These are phyloP conservation scores for Macrosiphum euphorbiae DNA, from an alignment of 2,888 invertebrate genomes.

Conservation along the genomic window DNA sequence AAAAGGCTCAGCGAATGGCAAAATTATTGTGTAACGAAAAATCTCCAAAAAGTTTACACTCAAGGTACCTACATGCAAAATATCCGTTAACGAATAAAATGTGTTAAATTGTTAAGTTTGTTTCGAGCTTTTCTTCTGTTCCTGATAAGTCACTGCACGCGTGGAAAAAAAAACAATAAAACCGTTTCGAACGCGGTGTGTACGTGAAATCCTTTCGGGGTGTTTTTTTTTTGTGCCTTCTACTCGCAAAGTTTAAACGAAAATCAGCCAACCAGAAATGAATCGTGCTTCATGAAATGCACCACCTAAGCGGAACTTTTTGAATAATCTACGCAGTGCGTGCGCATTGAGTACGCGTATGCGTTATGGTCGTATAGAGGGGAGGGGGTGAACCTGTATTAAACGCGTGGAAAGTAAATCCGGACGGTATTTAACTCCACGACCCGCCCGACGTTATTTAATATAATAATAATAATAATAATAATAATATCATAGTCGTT, in stretches of 20 bases:
- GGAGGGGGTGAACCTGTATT: not conserved
- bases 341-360: not conserved
- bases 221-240: not conserved
- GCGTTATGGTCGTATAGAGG: not conserved
- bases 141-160: not conserved
- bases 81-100: slow-evolving; percentile 21
- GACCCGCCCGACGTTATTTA: not conserved
- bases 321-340: slow-evolving; percentile 11
- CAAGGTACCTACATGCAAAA: not conserved
- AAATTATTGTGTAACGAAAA: not conserved
- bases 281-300: slow-evolving; percentile 13
- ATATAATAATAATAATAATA: slow-evolving; percentile 5
- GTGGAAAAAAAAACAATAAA: not conserved
- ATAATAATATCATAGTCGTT: not conserved
- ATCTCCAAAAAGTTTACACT: not conserved
- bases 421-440: not conserved
- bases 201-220: not conserved
- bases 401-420: not conserved
- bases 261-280: slow-evolving; percentile 36
- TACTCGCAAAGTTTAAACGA: slow-evolving; percentile 41
- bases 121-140: not conserved
- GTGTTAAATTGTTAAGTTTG: not conserved
- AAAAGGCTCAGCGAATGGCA: not conserved
- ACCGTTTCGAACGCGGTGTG: not conserved
- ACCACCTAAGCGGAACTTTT: not conserved